Conservation (phyloP, 2,888 invertebrate genomes). For the Lepidochrysops patricia region DNA sequence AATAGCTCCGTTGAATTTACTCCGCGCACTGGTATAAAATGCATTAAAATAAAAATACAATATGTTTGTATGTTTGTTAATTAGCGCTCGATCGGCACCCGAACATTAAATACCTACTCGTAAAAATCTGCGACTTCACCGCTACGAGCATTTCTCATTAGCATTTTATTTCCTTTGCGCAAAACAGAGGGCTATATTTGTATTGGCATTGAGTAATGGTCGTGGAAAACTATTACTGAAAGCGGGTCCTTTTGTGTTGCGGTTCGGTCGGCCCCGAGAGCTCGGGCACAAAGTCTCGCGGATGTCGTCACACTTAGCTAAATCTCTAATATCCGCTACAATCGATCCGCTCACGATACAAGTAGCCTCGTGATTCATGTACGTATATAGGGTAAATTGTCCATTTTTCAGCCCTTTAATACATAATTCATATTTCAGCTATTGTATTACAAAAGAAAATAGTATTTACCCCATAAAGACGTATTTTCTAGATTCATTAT, state of each 20-base stretch:
- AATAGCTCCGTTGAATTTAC: neutral
- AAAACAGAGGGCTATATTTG: slow-evolving; percentile 1
- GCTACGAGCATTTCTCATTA: neutral
- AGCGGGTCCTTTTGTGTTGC: slow-evolving; percentile 46
- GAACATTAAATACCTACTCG: neutral
- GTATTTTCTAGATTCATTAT: too few relatives aligned
- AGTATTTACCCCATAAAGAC: too few relatives aligned
- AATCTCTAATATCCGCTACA: slow-evolving; percentile 63
- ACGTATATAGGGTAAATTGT: too few relatives aligned
- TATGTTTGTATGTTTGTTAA: slow-evolving; percentile 1
- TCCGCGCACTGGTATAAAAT: neutral
- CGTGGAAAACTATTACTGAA: slow-evolving; percentile 47
- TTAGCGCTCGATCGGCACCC: neutral
- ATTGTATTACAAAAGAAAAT: too few relatives aligned
- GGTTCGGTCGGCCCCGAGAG: slow-evolving; percentile 42
- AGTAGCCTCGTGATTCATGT: neutral
- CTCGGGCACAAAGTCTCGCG: slow-evolving; percentile 51
- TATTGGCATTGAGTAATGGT: slow-evolving; percentile 22
- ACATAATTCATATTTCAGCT: too few relatives aligned
- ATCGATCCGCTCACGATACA: slow-evolving; percentile 39
- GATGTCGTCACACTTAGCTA: slow-evolving; percentile 61
- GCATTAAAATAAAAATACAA: neutral
- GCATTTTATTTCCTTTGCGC: neutral
- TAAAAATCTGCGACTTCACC: neutral
- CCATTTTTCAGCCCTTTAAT: too few relatives aligned